These are phyloP conservation scores for Chroicocephalus ridibundus DNA, from an alignment of 2,113 vertebrate genomes.

Conservation along the genomic window DNA sequence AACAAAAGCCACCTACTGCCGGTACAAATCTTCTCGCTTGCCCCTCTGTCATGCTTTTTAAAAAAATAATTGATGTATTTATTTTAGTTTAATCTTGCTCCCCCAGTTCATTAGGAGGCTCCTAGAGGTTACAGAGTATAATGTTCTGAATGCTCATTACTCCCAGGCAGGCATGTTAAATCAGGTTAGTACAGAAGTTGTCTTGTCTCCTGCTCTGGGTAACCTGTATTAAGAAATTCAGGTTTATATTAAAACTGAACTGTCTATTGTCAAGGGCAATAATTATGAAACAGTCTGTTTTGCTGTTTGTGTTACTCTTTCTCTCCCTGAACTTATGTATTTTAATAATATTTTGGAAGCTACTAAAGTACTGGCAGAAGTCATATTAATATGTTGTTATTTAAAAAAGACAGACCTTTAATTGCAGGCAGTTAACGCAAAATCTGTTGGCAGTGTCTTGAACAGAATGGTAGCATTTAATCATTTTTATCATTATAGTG, in stretches of 20 bases:
- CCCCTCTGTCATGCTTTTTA: background rate
- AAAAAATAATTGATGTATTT: background rate
- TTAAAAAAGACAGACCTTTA: slow-evolving; percentile 33
- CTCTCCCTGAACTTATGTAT: slow-evolving; percentile 2
- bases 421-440: slow-evolving; percentile 40
- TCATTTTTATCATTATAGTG: slow-evolving; percentile 42
- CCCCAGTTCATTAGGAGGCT: background rate
- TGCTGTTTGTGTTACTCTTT: background rate
- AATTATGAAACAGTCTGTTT: background rate
- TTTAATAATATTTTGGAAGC: slow-evolving; percentile 51
- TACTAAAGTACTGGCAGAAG: background rate
- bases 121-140: background rate
- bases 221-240: background rate
- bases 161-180: background rate
- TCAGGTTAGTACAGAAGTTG: background rate
- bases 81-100: background rate
- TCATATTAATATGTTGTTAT: background rate
- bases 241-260: background rate
- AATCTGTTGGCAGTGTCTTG: slow-evolving; percentile 28
- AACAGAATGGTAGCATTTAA: slow-evolving; percentile 33
- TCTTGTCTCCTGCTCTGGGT: background rate
- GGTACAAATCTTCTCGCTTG: background rate
- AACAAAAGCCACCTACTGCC: background rate
- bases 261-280: background rate
- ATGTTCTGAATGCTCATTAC: background rate